These are phyloP conservation scores for Nycteola revayana DNA, from an alignment of 2,888 invertebrate species.

Conservation along the genomic window DNA sequence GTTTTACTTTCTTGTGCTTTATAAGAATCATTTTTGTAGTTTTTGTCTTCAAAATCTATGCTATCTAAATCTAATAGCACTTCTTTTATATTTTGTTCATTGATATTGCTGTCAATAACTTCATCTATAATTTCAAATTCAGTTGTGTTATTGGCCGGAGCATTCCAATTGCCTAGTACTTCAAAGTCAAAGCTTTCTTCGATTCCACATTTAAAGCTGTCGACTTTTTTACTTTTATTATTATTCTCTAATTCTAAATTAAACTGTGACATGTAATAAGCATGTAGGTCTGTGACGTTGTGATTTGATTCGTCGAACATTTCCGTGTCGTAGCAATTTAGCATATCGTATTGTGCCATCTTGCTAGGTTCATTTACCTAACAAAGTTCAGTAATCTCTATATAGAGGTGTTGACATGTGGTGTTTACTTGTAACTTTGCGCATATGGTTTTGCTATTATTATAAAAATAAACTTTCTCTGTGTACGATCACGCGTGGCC, in stretches of 20 bases:
- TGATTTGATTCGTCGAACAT: slow-evolving; percentile 63
- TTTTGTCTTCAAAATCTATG: slow-evolving; percentile 67
- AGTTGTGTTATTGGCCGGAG: slow-evolving; percentile 34
- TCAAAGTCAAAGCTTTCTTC: slow-evolving; percentile 75
- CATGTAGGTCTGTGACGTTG: slow-evolving; percentile 68
- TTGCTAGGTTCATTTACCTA: slow-evolving; percentile 70
- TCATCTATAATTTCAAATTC: slow-evolving; percentile 68
- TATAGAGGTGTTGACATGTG: slow-evolving; percentile 69
- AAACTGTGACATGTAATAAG: slow-evolving; percentile 77
- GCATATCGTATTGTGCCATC: slow-evolving; percentile 71
- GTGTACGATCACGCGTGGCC: slow-evolving; percentile 67
- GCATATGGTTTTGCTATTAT: slow-evolving; percentile 79
- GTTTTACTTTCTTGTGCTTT: slow-evolving; percentile 41
- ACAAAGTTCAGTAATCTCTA: slow-evolving; percentile 70
- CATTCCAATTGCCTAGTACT: slow-evolving; percentile 59
- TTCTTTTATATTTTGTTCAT: slow-evolving; percentile 73
- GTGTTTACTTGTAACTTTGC: slow-evolving; percentile 54
- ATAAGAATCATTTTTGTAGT: slow-evolving; percentile 44
- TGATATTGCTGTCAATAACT: slow-evolving; percentile 64
- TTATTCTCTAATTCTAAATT: slow-evolving; percentile 74
- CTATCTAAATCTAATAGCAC: slow-evolving; percentile 68
- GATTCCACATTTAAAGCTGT: slow-evolving; percentile 62
- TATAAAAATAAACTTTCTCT: slow-evolving; percentile 82
- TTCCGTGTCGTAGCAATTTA: slow-evolving; percentile 63
- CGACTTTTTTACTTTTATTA: slow-evolving; percentile 52